phyloP scores from a whole-genome alignment of 2,888 invertebrate genomes.

The Sisyra terminalis region DNA sequence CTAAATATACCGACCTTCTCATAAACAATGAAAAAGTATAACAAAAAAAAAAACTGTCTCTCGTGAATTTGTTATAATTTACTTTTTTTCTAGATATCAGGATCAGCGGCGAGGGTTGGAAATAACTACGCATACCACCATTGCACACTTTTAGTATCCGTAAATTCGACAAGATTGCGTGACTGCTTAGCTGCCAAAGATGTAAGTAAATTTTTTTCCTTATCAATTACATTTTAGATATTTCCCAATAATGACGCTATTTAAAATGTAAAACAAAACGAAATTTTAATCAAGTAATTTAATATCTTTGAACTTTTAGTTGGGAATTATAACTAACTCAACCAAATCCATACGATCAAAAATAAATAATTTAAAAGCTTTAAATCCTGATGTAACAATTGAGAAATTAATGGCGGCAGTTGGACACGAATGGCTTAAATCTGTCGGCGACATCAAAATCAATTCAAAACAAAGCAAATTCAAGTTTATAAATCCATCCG shows the following conservation, averaged over 20 bases:
- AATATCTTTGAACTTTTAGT: constrained; percentile 20
- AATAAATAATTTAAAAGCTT: constrained; percentile 70
- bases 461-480: constrained; percentile 68
- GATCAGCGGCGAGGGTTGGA: constrained; percentile 87
- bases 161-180: constrained; percentile 59
- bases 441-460: constrained; percentile 43
- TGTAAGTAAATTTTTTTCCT: constrained; percentile 33
- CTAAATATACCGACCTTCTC: constrained; percentile 69
- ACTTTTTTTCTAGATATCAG: constrained; percentile 57
- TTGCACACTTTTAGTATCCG: constrained; percentile 83
- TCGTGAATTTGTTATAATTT: constrained; percentile 11
- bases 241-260: no score
- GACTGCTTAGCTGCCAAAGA: constrained; percentile 56
- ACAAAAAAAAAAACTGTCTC: constrained; percentile 50
- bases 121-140: constrained; percentile 89
- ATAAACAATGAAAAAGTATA: constrained; percentile 36
- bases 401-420: constrained; percentile 60
- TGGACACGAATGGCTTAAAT: constrained; percentile 70
- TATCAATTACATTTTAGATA: no score
- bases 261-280: no score
- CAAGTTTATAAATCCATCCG: constrained; percentile 70
- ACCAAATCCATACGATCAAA: constrained; percentile 69
- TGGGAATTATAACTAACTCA: constrained; percentile 48
- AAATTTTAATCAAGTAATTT: no score
- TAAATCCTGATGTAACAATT: constrained; percentile 52